Evolutionary conservation across 2,113 vertebrate species (phyloP).

Genomic region (Myiozetetes cayanensis): DNA sequence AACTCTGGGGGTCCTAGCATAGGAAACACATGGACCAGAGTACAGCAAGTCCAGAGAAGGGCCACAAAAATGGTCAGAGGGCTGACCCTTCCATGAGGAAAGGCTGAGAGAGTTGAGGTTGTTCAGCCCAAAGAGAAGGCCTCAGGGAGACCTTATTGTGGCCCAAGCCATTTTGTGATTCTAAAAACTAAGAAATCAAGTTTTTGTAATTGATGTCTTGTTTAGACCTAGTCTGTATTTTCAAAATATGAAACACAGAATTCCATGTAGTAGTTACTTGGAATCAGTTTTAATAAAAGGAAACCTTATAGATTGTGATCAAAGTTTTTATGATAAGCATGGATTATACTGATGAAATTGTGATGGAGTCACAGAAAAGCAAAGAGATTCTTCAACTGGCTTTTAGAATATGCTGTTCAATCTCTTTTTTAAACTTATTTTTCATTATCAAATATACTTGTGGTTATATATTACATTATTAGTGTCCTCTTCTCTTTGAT

Average conservation of each 20-base stretch:
- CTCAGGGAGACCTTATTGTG: not conserved
- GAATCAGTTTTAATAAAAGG: not conserved
- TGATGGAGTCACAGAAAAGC: not conserved
- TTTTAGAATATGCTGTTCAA: not conserved
- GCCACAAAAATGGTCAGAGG: not conserved
- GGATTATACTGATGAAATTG: not conserved
- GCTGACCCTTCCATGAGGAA: not conserved
- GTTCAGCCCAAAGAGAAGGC: not conserved
- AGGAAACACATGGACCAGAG: fast-evolving
- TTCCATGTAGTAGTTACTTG: not conserved
- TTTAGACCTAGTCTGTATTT: not conserved
- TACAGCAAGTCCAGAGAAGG: not conserved
- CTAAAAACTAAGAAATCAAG: not conserved
- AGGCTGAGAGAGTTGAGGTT: not conserved
- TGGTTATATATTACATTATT: not conserved
- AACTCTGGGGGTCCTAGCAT: not conserved
- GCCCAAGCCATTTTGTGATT: not conserved
- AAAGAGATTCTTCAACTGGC: not conserved
- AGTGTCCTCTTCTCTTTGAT: not conserved
- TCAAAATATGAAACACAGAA: not conserved
- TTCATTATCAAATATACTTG: not conserved
- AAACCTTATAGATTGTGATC: not conserved
- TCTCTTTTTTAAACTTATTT: not conserved
- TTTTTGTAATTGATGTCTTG: not conserved
- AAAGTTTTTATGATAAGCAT: not conserved